Base-by-base conservation (phyloP, 2,888 invertebrate species). In the Nymphalis polychloros region DNA sequence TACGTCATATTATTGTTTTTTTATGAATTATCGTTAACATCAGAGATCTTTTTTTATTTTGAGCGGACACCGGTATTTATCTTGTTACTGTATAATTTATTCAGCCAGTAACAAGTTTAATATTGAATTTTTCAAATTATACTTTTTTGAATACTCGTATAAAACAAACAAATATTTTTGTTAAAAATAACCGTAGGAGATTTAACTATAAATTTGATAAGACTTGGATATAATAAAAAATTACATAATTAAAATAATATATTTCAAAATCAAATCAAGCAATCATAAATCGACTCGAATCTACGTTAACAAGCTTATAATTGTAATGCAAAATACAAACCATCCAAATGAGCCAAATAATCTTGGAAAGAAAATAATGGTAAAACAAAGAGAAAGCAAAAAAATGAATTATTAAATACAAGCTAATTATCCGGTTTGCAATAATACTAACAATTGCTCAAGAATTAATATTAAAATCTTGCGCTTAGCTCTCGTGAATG, bases 1-100 rank as follows among this genome's bases (percentile, higher is more conserved):
- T 84, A 84, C 81, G 80, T 81, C 80, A 82, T 86, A 85, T 87
- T 87, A 85, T 87, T 83, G 79, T 86, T 86, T 79, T 87, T 86
- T 85, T 85, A 88, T 89, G 87, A 90, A 89, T 89, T 89, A 90
- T 89, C 84, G 85, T 80, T 83, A 82, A 82, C 86, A 83, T 83
- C 80, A 85, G 82, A 85, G 81, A 81, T 85, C 80, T 83, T 85
- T 27, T 27, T 86, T 61, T 86, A 83, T 84, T 88, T 88, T 85
- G 83, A 85, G 78, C 76, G 72, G 76, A 80, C 80, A 81, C 83
- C 83, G 84, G 85, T 83, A 90, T 90, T 79, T 83, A 87, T 90
- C 90, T 89, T 82, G 78, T 77, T 77, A 75, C 74, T 78, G 70
- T 70, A 61, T 63, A 65, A 66, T 72, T 66, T 63, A 60, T 69